phyloP scores from a whole-genome alignment of 2,888 invertebrate genomes.

The Ashinkailepas kermadecensis region DNA sequence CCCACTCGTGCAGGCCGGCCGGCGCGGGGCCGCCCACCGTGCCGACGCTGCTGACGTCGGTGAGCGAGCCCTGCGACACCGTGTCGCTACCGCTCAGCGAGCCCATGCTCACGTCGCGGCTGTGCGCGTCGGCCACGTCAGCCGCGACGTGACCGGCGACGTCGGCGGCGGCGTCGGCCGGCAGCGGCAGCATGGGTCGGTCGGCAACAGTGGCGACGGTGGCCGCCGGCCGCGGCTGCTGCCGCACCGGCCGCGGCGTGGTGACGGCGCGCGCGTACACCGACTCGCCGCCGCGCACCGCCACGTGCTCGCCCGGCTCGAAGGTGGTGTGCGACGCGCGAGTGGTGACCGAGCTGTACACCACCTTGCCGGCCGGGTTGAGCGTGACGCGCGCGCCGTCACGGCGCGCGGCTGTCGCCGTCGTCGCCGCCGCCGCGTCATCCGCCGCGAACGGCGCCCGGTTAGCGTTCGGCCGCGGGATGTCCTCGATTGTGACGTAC shows the following conservation, averaged over 20 bases:
- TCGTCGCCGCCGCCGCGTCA: constrained; percentile 49
- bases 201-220: neutral
- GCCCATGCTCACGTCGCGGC: constrained; percentile 8
- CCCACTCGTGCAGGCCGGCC: neutral
- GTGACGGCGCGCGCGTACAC: constrained; percentile 40
- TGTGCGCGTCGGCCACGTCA: neutral
- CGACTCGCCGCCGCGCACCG: constrained; percentile 37
- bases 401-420: neutral
- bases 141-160: no score
- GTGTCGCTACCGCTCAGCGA: constrained; percentile 16
- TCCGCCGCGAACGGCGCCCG: constrained; percentile 58
- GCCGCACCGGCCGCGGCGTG: neutral
- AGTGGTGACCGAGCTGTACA: constrained; percentile 78
- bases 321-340: constrained; percentile 69
- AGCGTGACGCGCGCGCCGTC: constrained; percentile 67
- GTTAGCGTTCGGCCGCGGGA: constrained; percentile 51
- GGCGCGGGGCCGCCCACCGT: neutral
- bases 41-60: neutral
- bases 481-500: constrained; percentile 48
- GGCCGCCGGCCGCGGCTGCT: neutral
- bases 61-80: constrained; percentile 9
- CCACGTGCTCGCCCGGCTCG: constrained; percentile 65
- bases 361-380: constrained; percentile 78
- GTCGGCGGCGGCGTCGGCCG: neutral
- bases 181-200: neutral